Conservation (phyloP, 2,888 invertebrate species). For the Caenorhabditis macrosperma region DNA sequence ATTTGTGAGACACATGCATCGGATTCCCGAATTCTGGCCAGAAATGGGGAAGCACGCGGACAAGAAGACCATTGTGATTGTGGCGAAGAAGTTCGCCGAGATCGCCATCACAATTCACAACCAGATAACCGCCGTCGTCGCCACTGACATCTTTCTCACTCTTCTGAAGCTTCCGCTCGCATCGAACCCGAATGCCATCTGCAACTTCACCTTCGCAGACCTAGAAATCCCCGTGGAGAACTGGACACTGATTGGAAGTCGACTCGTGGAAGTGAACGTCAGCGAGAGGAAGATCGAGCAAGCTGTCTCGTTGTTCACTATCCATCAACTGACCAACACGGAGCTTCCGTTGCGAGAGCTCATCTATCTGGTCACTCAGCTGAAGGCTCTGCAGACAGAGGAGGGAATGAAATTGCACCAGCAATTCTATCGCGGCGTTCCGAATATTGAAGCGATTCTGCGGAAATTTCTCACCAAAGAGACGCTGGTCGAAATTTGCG, state of each 20-base stretch:
- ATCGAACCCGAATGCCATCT: not conserved
- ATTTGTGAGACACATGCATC: constrained; percentile 13
- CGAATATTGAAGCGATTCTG: not conserved
- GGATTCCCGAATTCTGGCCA: constrained; percentile 24
- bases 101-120: not conserved
- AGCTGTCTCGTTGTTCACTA: constrained; percentile 4
- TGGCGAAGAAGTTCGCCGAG: not conserved
- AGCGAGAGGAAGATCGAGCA: not conserved
- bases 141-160: constrained; percentile 19
- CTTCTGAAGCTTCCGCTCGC: constrained; percentile 11
- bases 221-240: not conserved
- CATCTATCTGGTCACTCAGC: constrained; percentile 15
- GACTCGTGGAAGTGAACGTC: constrained; percentile 15
- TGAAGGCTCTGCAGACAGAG: not conserved
- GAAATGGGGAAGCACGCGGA: not conserved
- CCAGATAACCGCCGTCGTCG: not conserved
- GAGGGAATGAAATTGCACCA: constrained; percentile 9
- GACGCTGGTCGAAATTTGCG: not conserved
- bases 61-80: not conserved
- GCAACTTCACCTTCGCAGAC: constrained; percentile 1
- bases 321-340: constrained; percentile 4
- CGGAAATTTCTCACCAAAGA: constrained; percentile 1
- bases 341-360: constrained; percentile 20
- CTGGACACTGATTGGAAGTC: constrained; percentile 6
- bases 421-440: constrained; percentile 6